phyloP scores from a whole-genome alignment of 2,888 invertebrate species.

The Pammene aurita region DNA sequence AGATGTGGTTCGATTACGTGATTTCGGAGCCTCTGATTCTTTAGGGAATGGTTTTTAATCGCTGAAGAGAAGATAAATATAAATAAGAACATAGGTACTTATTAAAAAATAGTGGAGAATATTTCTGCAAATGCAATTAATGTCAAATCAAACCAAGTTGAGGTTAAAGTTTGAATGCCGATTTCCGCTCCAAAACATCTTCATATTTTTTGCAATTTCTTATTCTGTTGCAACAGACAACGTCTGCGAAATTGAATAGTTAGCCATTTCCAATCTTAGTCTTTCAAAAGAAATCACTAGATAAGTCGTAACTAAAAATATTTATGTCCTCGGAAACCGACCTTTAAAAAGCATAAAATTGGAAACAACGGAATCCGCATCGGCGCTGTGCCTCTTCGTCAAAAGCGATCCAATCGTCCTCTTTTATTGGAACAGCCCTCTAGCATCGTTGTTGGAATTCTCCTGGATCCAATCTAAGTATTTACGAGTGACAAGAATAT shows the following conservation, averaged over 20 bases:
- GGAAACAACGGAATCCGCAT: no score
- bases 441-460: slow-evolving; percentile 41
- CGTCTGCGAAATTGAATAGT: not conserved
- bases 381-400: no score
- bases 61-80: not conserved
- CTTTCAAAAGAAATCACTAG: slow-evolving; percentile 10
- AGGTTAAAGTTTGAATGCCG: not conserved
- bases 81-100: not conserved
- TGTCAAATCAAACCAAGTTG: not conserved
- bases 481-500: slow-evolving; percentile 78
- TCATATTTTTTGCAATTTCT: no score
- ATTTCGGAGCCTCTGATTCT: slow-evolving; percentile 36
- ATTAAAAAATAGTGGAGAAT: no score
- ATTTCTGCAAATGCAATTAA: not conserved
- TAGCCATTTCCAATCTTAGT: slow-evolving; percentile 9
- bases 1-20: slow-evolving; percentile 43
- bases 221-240: not conserved
- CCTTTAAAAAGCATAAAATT: no score
- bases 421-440: no score
- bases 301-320: slow-evolving; percentile 21
- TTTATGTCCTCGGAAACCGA: no score
- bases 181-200: no score
- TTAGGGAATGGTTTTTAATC: no score
- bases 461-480: slow-evolving; percentile 76
- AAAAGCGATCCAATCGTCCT: no score